A percentile compares a stretch with the other conserved stretches of the same genome.
phyloP scores from a whole-genome alignment of 2,797 vertebrate genomes.

The Thripadectes ignobilis region DNA sequence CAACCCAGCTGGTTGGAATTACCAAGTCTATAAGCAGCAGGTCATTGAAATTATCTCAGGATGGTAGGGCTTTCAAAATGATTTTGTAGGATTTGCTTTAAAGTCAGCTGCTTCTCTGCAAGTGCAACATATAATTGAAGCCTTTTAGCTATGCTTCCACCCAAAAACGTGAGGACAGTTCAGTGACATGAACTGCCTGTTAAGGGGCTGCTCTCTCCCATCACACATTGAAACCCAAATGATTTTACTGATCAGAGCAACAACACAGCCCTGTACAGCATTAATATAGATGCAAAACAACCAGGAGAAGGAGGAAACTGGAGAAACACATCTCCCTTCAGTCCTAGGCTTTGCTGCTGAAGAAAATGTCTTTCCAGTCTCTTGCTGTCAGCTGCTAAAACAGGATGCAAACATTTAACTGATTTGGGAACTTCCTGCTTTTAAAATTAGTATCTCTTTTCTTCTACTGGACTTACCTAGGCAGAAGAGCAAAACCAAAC shows the following conservation, averaged over 20 bases:
- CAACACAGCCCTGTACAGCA: fast-evolving
- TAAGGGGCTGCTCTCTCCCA: not conserved
- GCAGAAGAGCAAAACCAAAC: not conserved
- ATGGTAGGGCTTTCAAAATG: not conserved
- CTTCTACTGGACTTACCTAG: not conserved
- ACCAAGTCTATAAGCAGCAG: not conserved
- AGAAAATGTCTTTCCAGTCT: not conserved
- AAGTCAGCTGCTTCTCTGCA: not conserved
- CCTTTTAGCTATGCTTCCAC: not conserved
- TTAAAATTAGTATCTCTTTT: not conserved
- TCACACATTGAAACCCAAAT: not conserved
- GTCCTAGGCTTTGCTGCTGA: not conserved
- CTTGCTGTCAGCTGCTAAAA: not conserved
- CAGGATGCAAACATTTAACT: not conserved
- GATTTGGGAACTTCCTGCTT: not conserved
- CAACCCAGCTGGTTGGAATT: not conserved
- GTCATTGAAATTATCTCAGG: not conserved
- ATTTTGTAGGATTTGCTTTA: not conserved
- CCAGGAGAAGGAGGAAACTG: not conserved
- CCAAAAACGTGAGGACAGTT: not conserved
- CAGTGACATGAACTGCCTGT: not conserved
- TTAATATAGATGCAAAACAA: not conserved
- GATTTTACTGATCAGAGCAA: not conserved
- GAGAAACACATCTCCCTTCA: not conserved
- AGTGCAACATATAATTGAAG: not conserved